Percentiles rank a stretch among this genome's conserved stretches.
Conservation (phyloP, 2,888 invertebrate genomes). For the Heliconius ethilla region DNA sequence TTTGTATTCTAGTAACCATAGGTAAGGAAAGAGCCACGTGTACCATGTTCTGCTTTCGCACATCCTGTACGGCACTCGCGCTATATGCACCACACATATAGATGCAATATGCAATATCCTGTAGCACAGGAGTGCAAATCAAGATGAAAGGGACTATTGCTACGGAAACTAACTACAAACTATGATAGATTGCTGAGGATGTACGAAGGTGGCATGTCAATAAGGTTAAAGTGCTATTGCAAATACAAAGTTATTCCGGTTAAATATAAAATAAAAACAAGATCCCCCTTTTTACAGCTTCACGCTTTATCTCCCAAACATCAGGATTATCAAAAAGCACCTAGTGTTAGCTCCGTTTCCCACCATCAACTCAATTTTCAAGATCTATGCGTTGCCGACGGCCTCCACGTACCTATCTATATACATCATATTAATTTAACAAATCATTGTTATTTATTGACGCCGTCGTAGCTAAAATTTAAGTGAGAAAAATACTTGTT, state of each 20-base stretch:
- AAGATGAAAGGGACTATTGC: slow-evolving; percentile 26
- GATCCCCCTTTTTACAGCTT: too few relatives aligned
- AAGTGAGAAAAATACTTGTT: too few relatives aligned
- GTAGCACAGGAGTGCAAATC: slow-evolving; percentile 33
- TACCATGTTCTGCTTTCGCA: slow-evolving; percentile 1
- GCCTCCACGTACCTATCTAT: too few relatives aligned
- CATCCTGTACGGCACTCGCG: slow-evolving; percentile 11
- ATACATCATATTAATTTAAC: too few relatives aligned
- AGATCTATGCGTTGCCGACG: too few relatives aligned
- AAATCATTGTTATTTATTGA: too few relatives aligned
- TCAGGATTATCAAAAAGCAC: too few relatives aligned
- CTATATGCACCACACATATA: slow-evolving; percentile 7
- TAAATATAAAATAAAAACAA: not conserved
- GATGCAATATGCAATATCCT: slow-evolving; percentile 40
- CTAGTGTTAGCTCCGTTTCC: too few relatives aligned
- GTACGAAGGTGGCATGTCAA: not conserved
- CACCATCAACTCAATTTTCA: too few relatives aligned
- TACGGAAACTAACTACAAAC: slow-evolving; percentile 19
- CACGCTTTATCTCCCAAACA: too few relatives aligned
- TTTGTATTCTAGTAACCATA: slow-evolving; percentile 5
- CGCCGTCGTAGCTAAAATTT: too few relatives aligned
- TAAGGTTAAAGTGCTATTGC: not conserved
- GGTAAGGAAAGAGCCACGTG: not conserved
- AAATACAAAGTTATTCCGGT: not conserved
- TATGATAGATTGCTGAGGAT: slow-evolving; percentile 15